A percentile compares a stretch with the other conserved stretches of the same genome.
phyloP scores from a whole-genome alignment of 2,113 vertebrate genomes.

The Hirundichthys speculiger region DNA sequence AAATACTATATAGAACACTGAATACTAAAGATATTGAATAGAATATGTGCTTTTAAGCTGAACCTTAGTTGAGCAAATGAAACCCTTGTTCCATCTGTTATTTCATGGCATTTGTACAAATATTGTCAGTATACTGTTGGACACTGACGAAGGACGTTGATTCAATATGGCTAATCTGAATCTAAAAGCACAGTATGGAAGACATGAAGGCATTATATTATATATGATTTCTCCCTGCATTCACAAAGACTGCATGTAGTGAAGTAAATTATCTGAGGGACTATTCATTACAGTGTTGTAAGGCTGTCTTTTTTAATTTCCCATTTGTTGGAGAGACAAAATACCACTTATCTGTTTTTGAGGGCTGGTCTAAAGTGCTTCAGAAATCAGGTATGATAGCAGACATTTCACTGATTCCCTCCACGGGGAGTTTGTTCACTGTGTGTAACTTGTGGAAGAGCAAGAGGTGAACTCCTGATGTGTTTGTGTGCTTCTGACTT shows the following conservation, averaged over 20 bases:
- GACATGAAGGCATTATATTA: neutral
- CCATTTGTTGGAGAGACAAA: neutral
- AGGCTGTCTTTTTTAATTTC: neutral
- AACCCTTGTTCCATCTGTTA: neutral
- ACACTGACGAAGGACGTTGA: too few species aligned
- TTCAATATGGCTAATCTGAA: neutral
- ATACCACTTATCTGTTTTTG: neutral
- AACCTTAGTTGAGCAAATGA: neutral
- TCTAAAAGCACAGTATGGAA: neutral
- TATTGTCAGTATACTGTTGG: too few species aligned
- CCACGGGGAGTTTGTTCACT: slow-evolving; percentile 11
- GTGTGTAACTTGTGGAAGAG: neutral
- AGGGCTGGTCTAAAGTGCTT: slow-evolving; percentile 19
- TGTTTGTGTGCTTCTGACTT: neutral
- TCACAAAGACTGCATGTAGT: neutral
- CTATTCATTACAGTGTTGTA: neutral
- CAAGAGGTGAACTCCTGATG: neutral
- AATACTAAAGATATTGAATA: too few species aligned
- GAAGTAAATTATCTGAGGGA: neutral
- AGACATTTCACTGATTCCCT: slow-evolving; percentile 16
- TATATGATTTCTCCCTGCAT: neutral
- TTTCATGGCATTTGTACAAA: too few species aligned
- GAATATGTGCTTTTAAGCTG: neutral
- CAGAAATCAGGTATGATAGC: slow-evolving; percentile 10
- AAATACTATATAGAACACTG: too few species aligned